Conservation (phyloP, 2,797 vertebrate species). For the Darevskia mixta region DNA sequence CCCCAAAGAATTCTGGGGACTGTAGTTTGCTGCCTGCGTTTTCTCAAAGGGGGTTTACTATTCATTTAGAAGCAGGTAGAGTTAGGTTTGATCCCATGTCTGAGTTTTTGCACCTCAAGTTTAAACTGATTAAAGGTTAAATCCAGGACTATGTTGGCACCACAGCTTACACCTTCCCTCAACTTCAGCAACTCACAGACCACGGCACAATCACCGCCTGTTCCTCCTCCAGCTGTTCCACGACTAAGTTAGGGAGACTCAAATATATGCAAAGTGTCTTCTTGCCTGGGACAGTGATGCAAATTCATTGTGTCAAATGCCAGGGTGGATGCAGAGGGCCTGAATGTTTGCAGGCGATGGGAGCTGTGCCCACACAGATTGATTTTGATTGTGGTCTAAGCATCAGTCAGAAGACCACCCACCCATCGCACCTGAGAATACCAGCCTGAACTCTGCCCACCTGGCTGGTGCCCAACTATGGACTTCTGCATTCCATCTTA, state of each 20-base stretch:
- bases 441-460: neutral
- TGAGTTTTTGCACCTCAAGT: neutral
- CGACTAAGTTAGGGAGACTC: neutral
- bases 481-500: neutral
- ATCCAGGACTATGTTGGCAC: neutral
- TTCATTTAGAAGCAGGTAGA: neutral
- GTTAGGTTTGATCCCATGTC: neutral
- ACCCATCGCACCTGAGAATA: neutral
- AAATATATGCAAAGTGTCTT: neutral
- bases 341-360: neutral
- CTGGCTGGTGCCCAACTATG: neutral
- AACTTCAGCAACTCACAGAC: neutral
- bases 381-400: no score
- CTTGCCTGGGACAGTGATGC: neutral
- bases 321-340: neutral
- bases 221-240: neutral
- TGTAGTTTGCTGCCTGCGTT: no score
- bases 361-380: neutral
- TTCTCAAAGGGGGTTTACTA: no score
- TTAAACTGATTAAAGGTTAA: neutral
- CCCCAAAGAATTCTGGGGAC: no score
- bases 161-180: neutral
- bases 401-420: neutral
- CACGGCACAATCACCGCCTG: neutral
- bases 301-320: neutral